A percentile compares a stretch with the other conserved stretches of the same genome.
Conservation (phyloP, 2,888 invertebrate genomes). For the Lumbricus terrestris region DNA sequence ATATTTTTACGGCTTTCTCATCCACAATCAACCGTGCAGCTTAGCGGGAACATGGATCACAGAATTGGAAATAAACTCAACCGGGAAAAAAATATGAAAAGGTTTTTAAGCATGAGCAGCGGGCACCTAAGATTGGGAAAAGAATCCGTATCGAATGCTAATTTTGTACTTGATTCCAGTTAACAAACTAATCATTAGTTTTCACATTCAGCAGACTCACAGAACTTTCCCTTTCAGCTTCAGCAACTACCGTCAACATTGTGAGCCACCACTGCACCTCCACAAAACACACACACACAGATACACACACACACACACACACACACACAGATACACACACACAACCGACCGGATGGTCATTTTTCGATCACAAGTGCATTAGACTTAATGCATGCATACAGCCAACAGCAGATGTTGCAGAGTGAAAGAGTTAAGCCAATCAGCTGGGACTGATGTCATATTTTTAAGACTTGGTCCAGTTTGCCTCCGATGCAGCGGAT, state of each 20-base stretch:
- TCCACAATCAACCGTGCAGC: no score
- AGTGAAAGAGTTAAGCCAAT: not conserved
- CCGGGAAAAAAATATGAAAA: not conserved
- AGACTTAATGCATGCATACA: not conserved
- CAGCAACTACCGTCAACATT: not conserved
- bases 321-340: no score
- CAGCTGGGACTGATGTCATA: not conserved
- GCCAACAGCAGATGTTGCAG: not conserved
- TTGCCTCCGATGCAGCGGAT: not conserved
- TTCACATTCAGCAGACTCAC: not conserved
- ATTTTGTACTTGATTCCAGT: not conserved
- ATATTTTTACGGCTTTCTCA: no score
- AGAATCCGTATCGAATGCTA: not conserved
- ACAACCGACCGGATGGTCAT: no score
- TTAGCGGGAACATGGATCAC: no score
- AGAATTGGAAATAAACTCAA: not conserved
- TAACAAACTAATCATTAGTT: not conserved
- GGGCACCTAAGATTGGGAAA: not conserved
- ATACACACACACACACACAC: no score
- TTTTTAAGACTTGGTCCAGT: not conserved
- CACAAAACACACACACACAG: no score
- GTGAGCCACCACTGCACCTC: not conserved
- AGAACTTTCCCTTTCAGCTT: not conserved
- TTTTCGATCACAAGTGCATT: not conserved
- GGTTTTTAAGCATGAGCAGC: not conserved